Conservation (phyloP, 2,888 invertebrate species). For the Polydrusus tereticollis region DNA sequence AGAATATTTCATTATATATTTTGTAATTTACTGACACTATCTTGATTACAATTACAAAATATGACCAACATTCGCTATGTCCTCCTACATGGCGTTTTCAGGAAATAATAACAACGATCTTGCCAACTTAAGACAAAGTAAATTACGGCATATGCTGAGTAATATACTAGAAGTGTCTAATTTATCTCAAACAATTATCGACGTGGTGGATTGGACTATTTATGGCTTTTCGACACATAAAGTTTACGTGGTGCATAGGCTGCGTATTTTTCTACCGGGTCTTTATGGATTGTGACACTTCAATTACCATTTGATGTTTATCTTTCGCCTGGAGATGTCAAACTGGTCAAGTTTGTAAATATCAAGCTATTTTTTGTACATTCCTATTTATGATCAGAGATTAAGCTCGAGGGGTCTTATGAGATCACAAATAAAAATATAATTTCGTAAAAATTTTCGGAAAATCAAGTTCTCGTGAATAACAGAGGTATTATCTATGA, state of each 20-base stretch:
- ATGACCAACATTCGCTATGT: constrained; percentile 65
- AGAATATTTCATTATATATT: constrained; percentile 60
- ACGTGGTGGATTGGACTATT: constrained; percentile 52
- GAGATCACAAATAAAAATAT: too few species aligned
- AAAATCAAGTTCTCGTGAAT: too few species aligned
- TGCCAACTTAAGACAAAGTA: constrained; percentile 65
- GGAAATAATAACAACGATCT: constrained; percentile 65
- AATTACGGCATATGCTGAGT: constrained; percentile 59
- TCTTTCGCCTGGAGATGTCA: background rate
- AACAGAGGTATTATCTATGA: too few species aligned
- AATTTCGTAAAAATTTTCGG: too few species aligned
- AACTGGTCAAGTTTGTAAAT: background rate
- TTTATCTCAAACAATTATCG: constrained; percentile 65
- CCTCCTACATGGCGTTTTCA: constrained; percentile 65
- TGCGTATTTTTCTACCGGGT: constrained; percentile 23
- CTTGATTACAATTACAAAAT: constrained; percentile 67
- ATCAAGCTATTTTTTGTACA: background rate
- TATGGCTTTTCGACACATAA: constrained; percentile 51
- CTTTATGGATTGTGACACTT: constrained; percentile 23
- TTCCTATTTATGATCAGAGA: background rate
- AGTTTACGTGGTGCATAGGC: constrained; percentile 6
- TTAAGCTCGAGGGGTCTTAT: too few species aligned
- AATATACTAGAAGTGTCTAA: constrained; percentile 64
- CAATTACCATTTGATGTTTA: constrained; percentile 27
- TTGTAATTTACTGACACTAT: constrained; percentile 63